phyloP scores from a whole-genome alignment of 2,888 invertebrate species.

The Cistogaster globosa region DNA sequence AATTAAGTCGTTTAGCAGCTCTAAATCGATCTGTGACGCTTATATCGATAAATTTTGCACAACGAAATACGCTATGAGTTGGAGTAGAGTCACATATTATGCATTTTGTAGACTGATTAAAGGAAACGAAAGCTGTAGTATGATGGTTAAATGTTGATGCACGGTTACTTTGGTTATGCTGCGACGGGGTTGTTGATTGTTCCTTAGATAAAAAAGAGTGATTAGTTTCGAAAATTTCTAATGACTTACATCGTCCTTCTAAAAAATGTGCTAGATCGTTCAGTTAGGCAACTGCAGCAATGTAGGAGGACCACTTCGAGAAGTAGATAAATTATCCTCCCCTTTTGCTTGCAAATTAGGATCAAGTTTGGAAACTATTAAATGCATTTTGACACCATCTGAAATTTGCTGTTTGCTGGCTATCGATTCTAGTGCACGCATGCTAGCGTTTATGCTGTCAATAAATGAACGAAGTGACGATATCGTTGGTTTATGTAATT shows the following conservation, averaged over 20 bases:
- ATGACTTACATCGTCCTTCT: slow-evolving; percentile 29
- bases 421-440: slow-evolving; percentile 65
- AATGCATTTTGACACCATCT: slow-evolving; percentile 52
- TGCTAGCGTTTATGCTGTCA: slow-evolving; percentile 51
- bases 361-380: slow-evolving; percentile 56
- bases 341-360: slow-evolving; percentile 50
- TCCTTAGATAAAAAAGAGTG: neutral
- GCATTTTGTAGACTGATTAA: slow-evolving; percentile 11
- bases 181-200: neutral
- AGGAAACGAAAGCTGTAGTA: slow-evolving; percentile 1
- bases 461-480: no score
- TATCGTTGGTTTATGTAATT: slow-evolving; percentile 12
- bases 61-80: slow-evolving; percentile 22
- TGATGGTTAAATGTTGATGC: neutral
- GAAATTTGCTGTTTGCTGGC: slow-evolving; percentile 54
- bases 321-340: slow-evolving; percentile 43
- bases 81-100: neutral
- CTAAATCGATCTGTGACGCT: slow-evolving; percentile 8
- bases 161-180: neutral
- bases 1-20: slow-evolving; percentile 8
- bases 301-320: neutral
- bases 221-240: slow-evolving; percentile 31
- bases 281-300: slow-evolving; percentile 6
- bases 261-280: slow-evolving; percentile 17
- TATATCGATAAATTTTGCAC: slow-evolving; percentile 31